Conservation (phyloP, 2,113 vertebrate species). For the Neotragus moschatus region DNA sequence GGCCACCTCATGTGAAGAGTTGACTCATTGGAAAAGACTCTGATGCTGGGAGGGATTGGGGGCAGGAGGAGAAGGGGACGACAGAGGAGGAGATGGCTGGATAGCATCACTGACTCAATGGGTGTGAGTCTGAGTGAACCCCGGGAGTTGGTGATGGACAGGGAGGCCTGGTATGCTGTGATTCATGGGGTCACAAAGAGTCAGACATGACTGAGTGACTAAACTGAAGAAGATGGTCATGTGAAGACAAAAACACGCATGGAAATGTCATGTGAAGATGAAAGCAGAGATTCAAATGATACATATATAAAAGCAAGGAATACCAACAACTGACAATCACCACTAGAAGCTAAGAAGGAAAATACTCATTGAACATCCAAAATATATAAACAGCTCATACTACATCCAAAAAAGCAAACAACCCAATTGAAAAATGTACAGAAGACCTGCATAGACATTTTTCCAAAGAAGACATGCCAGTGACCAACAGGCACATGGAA, state of each 20-base stretch:
- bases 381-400: neutral
- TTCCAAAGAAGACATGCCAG: neutral
- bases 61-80: too few relatives aligned
- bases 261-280: neutral
- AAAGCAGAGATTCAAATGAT: neutral
- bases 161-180: too few relatives aligned
- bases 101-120: too few relatives aligned
- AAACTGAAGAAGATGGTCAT: neutral
- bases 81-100: too few relatives aligned
- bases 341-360: neutral
- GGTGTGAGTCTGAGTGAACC: too few relatives aligned
- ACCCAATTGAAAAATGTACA: neutral
- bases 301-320: too few relatives aligned
- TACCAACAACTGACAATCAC: neutral
- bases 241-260: neutral
- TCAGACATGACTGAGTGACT: fast-evolving
- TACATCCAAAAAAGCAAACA: neutral
- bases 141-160: too few relatives aligned
- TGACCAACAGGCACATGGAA: neutral
- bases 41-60: too few relatives aligned
- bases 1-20: too few relatives aligned
- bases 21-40: too few relatives aligned
- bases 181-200: too few relatives aligned
- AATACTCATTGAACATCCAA: neutral
- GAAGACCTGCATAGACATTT: neutral